Base-by-base conservation (phyloP, 2,797 vertebrate species). In the Pagetopsis macropterus region DNA sequence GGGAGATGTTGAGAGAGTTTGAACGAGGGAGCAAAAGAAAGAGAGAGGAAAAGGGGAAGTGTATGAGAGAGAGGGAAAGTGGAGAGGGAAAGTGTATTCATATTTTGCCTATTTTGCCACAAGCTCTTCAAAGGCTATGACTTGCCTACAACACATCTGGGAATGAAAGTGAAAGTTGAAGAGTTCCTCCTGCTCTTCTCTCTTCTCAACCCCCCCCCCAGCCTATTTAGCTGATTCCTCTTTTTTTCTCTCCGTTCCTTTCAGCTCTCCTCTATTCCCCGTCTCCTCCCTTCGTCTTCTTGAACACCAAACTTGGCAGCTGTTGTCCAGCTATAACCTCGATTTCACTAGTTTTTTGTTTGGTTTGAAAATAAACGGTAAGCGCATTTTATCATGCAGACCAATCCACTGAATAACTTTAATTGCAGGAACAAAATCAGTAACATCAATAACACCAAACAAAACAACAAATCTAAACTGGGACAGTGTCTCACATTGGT, bases 121-220 rank as follows among this genome's bases (percentile, higher is more conserved):
- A 79, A 94, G 93, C 93, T 94, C 90, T 94, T 94, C 89, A 94
- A 94, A 93, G 91, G 87, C 89, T 91, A 92, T 62, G 58, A 90
- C 83, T 94, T 86, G 88, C 91, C 92, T 90, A 85, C 75, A 94
- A 91, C 92, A 92, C 93, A 94, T 91, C 91, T 93, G 91, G 93
- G 93, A 93, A 91, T 80, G 76, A 85, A 84, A 94, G 90, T 83
- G 88, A 92, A 94, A 94, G 94, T 94, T 93, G 91, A 95, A 92
- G 87, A 93, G 91, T 91, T 90, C 86, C 85, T 90, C 82, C 76
- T 82, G 85, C 84, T 92, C 85, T 68, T 81, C 82, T 84, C 84
- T 88, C 71, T 63, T 84, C 74, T 64, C 65, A 85, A 80, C 51
- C 65, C 43, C 45, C 84, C 33, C 33, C 56, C 69, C 44, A 79